These are phyloP conservation scores for Mycogona germanica DNA, from an alignment of 2,888 invertebrate species.

Conservation along the genomic window DNA sequence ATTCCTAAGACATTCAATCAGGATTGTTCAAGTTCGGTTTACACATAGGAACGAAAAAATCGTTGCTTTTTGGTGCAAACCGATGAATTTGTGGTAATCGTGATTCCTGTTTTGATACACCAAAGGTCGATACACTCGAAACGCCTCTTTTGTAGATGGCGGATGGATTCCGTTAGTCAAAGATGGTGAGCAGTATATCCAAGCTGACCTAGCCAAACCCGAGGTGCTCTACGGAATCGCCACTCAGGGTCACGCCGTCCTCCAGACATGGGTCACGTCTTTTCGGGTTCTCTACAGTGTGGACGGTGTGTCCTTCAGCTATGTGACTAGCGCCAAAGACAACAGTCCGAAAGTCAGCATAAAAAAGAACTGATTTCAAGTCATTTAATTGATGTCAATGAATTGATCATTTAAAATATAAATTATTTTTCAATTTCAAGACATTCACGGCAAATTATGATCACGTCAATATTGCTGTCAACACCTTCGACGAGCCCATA, in stretches of 20 bases:
- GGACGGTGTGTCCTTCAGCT: slow-evolving; percentile 40
- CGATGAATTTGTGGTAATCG: neutral
- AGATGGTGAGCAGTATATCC: slow-evolving; percentile 52
- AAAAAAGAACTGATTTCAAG: neutral
- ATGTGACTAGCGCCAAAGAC: slow-evolving; percentile 16
- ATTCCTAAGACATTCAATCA: too few relatives aligned
- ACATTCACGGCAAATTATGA: slow-evolving; percentile 57
- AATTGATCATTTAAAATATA: too few relatives aligned
- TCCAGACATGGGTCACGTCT: slow-evolving; percentile 61
- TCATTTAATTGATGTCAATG: neutral
- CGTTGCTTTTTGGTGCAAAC: too few relatives aligned
- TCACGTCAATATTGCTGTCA: slow-evolving; percentile 43
- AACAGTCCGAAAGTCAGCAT: neutral
- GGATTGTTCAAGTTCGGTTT: too few relatives aligned
- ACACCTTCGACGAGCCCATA: slow-evolving; percentile 55
- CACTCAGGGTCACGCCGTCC: slow-evolving; percentile 54
- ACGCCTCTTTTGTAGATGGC: slow-evolving; percentile 35
- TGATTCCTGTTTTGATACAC: slow-evolving; percentile 12
- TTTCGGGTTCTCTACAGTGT: slow-evolving; percentile 58
- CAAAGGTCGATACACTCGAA: neutral
- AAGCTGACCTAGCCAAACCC: slow-evolving; percentile 49
- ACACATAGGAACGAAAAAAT: too few relatives aligned
- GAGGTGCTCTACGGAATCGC: slow-evolving; percentile 61
- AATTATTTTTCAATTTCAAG: too few relatives aligned
- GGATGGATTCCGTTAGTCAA: slow-evolving; percentile 55